These are phyloP conservation scores for Alsophila aescularia DNA, from an alignment of 2,888 invertebrate genomes.

Conservation along the genomic window DNA sequence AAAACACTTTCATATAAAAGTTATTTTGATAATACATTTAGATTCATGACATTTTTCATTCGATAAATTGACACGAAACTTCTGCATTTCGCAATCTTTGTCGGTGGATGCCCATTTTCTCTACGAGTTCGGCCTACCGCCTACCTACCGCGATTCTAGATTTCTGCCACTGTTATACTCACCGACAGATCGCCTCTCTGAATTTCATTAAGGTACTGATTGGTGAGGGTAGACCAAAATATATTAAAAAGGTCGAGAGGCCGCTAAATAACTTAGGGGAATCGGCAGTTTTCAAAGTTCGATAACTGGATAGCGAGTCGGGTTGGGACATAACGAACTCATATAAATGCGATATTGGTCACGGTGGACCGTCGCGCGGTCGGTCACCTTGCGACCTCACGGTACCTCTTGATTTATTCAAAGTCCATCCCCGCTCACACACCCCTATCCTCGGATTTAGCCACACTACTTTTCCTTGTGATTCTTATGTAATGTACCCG, in stretches of 20 bases:
- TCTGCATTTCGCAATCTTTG: constrained; percentile 10
- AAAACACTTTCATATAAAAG: background rate
- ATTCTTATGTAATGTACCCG: constrained; percentile 10
- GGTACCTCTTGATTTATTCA: constrained; percentile 62
- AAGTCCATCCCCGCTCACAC: constrained; percentile 52
- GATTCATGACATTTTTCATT: background rate
- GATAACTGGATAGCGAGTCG: constrained; percentile 48
- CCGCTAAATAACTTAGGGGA: constrained; percentile 48
- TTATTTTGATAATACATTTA: background rate
- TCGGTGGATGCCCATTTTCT: background rate
- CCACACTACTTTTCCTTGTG: constrained; percentile 47
- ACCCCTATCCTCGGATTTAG: constrained; percentile 50
- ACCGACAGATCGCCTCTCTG: constrained; percentile 19
- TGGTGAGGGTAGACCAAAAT: constrained; percentile 26
- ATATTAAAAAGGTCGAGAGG: constrained; percentile 48
- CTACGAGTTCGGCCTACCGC: constrained; percentile 1
- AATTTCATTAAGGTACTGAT: constrained; percentile 26
- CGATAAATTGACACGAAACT: constrained; percentile 1
- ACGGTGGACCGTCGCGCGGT: constrained; percentile 36
- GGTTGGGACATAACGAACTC: constrained; percentile 57
- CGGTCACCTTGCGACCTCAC: constrained; percentile 56
- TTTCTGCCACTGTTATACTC: constrained; percentile 18
- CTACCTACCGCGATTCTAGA: constrained; percentile 4
- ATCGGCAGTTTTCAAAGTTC: constrained; percentile 41
- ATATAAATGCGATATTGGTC: constrained; percentile 66